Conservation (phyloP, 2,888 invertebrate species). For the Eristalis intricaria region DNA sequence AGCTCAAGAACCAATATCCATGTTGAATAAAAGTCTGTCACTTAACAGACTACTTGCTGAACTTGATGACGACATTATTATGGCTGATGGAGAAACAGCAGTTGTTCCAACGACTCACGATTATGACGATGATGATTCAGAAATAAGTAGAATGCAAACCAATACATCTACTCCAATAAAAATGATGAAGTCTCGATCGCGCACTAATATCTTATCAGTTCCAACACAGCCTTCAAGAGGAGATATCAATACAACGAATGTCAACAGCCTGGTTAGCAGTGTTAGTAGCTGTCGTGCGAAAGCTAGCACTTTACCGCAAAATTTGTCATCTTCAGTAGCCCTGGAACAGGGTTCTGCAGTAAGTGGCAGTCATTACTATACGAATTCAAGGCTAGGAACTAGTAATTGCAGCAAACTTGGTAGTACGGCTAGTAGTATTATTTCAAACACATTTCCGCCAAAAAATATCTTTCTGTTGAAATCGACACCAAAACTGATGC, state of each 20-base stretch:
- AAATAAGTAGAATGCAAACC: conserved; percentile 81
- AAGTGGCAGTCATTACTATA: conserved; percentile 31
- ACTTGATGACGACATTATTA: conserved; percentile 76
- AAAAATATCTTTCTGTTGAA: conserved; percentile 81
- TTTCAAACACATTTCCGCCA: conserved; percentile 81
- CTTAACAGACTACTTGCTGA: conserved; percentile 76
- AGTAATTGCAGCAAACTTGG: conserved; percentile 75
- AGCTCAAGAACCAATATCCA: conserved; percentile 33
- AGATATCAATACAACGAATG: conserved; percentile 71
- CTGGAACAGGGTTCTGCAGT: conserved; percentile 74
- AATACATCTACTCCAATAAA: conserved; percentile 82
- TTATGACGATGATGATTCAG: conserved; percentile 82
- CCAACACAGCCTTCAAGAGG: conserved; percentile 74
- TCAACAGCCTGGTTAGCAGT: conserved; percentile 70
- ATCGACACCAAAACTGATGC: conserved; percentile 77
- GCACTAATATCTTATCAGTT: conserved; percentile 83
- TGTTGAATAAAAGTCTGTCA: conserved; percentile 67
- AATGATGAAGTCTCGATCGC: conserved; percentile 81
- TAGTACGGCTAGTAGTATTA: conserved; percentile 68
- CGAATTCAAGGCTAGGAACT: conserved; percentile 40
- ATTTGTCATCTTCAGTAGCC: conserved; percentile 81
- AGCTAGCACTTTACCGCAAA: conserved; percentile 85
- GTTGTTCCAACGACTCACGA: conserved; percentile 70
- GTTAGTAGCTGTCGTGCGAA: conserved; percentile 82
- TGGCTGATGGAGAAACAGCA: conserved; percentile 72